These are phyloP conservation scores for Holocentrus rufus DNA, from an alignment of 2,797 vertebrate genomes.

Conservation along the genomic window DNA sequence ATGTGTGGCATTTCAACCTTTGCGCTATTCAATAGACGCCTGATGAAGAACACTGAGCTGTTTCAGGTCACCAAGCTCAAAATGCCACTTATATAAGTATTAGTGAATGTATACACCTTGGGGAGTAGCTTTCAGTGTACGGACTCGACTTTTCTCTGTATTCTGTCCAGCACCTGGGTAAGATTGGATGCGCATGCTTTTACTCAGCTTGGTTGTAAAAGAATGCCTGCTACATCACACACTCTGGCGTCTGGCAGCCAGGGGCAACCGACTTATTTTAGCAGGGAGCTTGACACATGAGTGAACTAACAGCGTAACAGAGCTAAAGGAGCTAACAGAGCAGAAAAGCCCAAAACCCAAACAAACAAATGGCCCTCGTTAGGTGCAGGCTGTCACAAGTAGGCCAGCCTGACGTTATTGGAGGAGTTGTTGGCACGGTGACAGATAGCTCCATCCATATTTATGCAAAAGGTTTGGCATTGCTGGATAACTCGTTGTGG, in stretches of 20 bases:
- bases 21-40: not conserved
- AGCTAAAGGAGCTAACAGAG: conserved; percentile 63
- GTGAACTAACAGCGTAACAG: conserved; percentile 39
- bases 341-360: conserved; percentile 62
- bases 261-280: conserved; percentile 47
- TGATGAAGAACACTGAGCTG: conserved; percentile 4
- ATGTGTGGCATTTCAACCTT: conserved; percentile 4
- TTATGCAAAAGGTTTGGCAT: conserved; percentile 27
- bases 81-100: conserved; percentile 2
- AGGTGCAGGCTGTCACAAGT: conserved; percentile 47
- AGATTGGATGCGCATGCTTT: conserved; percentile 21
- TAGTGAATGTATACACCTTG: conserved; percentile 10
- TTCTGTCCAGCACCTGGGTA: conserved; percentile 26
- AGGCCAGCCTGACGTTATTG: conserved; percentile 24
- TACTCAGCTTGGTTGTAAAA: conserved; percentile 22
- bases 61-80: conserved; percentile 2
- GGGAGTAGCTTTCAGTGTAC: conserved; percentile 4
- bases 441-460: conserved; percentile 42
- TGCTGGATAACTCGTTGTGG: conserved; percentile 2
- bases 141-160: conserved; percentile 29
- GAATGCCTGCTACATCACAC: conserved; percentile 33
- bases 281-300: conserved; percentile 50
- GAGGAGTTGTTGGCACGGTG: conserved; percentile 35
- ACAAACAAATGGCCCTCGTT: conserved; percentile 62
- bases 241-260: conserved; percentile 41